phyloP scores from a whole-genome alignment of 2,113 vertebrate genomes.

The Gobiocypris rarus region DNA sequence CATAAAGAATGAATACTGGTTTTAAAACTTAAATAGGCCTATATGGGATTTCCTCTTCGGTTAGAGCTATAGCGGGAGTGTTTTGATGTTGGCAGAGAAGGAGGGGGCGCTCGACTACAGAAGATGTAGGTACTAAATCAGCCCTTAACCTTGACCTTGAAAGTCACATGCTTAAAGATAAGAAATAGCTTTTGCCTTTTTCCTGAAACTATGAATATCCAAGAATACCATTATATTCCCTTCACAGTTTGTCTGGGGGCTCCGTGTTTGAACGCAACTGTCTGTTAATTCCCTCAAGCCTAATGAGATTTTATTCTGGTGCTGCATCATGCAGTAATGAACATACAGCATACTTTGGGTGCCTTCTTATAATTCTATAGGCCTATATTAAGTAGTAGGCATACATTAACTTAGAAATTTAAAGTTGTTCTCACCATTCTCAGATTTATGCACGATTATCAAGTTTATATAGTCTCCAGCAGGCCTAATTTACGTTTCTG shows the following conservation, averaged over 20 bases:
- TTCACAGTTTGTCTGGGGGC: background rate
- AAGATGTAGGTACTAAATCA: constrained; percentile 42
- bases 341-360: background rate
- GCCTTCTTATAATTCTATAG: background rate
- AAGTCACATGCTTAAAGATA: constrained; percentile 55
- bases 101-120: background rate
- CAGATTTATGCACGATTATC: constrained; percentile 53
- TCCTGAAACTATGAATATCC: constrained; percentile 13
- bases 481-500: constrained; percentile 56
- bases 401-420: constrained; percentile 11
- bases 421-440: constrained; percentile 36
- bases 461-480: constrained; percentile 52
- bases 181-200: constrained; percentile 48
- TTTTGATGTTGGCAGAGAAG: constrained; percentile 30
- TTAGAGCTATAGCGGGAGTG: background rate
- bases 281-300: background rate
- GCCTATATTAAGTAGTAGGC: too few relatives aligned
- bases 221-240: background rate
- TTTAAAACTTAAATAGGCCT: background rate
- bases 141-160: constrained; percentile 71
- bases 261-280: background rate
- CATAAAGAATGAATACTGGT: constrained; percentile 22
- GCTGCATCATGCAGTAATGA: background rate
- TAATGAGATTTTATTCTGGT: constrained; percentile 16
- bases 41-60: constrained; percentile 24